Percentiles rank a stretch among this genome's conserved stretches.
These are phyloP conservation scores for Maconellicoccus hirsutus DNA, from an alignment of 1,140 invertebrate species.

Conservation along the genomic window DNA sequence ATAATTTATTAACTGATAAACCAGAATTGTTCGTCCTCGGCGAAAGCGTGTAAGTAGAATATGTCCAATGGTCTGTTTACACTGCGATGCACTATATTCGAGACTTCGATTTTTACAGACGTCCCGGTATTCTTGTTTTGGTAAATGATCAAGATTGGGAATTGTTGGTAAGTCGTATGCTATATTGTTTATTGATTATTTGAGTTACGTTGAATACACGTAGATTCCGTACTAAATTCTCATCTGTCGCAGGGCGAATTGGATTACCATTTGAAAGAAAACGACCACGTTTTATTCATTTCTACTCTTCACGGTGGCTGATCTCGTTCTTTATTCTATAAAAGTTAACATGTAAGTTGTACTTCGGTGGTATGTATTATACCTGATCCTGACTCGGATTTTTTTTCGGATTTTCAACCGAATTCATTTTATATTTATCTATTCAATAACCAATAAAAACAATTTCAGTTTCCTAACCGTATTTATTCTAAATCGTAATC, in stretches of 20 bases:
- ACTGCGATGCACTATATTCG: slow-evolving; percentile 10
- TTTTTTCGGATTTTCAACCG: too few relatives aligned
- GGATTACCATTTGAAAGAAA: slow-evolving; percentile 46
- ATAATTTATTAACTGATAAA: slow-evolving; percentile 72
- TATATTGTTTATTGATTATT: not conserved
- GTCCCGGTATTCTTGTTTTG: slow-evolving; percentile 83
- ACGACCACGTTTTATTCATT: slow-evolving; percentile 53
- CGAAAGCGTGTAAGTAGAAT: slow-evolving; percentile 55
- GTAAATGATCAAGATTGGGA: slow-evolving; percentile 93
- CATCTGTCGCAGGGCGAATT: slow-evolving; percentile 42
- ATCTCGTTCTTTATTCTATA: slow-evolving; percentile 23
- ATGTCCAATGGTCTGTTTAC: slow-evolving; percentile 24
- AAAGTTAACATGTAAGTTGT: slow-evolving; percentile 4
- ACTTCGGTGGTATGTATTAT: too few relatives aligned
- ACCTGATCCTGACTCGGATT: too few relatives aligned
- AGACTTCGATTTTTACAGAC: slow-evolving; percentile 43
- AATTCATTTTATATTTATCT: too few relatives aligned
- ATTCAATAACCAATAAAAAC: too few relatives aligned
- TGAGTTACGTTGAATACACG: not conserved
- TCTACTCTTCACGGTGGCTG: slow-evolving; percentile 61
- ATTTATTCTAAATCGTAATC: too few relatives aligned
- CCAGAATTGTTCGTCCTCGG: slow-evolving; percentile 81
- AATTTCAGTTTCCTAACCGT: too few relatives aligned
- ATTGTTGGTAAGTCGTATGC: slow-evolving; percentile 48
- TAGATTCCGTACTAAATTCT: not conserved